Conservation (phyloP, 2,888 invertebrate genomes). For the Keiferia lycopersicella region DNA sequence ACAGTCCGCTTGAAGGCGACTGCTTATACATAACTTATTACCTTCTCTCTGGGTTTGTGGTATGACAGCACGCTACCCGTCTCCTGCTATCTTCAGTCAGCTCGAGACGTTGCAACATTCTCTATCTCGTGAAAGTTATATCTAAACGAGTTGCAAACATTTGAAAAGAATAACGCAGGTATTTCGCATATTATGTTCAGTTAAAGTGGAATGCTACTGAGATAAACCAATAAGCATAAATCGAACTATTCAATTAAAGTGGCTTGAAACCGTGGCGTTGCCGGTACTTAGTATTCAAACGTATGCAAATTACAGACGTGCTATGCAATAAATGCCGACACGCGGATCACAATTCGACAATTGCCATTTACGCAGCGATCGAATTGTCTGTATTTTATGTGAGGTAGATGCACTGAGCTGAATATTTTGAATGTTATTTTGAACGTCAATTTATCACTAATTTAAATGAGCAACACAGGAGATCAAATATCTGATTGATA, state of each 20-base stretch:
- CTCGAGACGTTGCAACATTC: constrained; percentile 34
- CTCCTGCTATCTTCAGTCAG: constrained; percentile 39
- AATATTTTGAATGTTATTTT: background rate
- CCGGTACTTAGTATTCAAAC: constrained; percentile 78
- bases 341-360: constrained; percentile 79
- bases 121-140: constrained; percentile 23
- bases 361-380: constrained; percentile 75
- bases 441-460: background rate
- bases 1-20: constrained; percentile 44
- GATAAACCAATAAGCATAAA: constrained; percentile 67
- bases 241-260: constrained; percentile 78
- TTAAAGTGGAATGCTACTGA: background rate
- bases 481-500: background rate
- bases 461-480: background rate
- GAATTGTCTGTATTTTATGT: constrained; percentile 50
- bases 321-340: constrained; percentile 80
- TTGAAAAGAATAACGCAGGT: constrained; percentile 6
- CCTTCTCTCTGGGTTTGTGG: constrained; percentile 43
- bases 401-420: background rate
- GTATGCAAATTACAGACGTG: constrained; percentile 80
- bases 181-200: constrained; percentile 18
- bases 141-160: constrained; percentile 25
- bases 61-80: constrained; percentile 45
- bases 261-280: constrained; percentile 71
- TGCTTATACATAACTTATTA: constrained; percentile 69